phyloP scores from a whole-genome alignment of 2,113 vertebrate genomes.

The Bostrychus sinensis region DNA sequence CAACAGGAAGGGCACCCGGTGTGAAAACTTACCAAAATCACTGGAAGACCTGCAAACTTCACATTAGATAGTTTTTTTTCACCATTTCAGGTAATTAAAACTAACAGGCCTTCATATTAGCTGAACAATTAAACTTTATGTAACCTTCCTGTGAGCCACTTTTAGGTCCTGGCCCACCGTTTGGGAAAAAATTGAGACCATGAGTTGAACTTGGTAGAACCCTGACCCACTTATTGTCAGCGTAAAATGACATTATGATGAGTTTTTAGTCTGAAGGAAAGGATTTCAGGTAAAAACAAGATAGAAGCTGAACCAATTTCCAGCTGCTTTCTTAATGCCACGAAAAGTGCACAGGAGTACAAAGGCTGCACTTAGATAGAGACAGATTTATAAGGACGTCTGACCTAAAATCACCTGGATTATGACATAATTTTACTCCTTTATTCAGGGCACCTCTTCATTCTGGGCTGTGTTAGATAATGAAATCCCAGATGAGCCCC shows the following conservation, averaged over 20 bases:
- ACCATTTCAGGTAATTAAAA: no score
- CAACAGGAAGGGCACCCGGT: no score
- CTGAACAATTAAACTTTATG: background rate
- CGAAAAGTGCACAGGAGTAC: constrained; percentile 24
- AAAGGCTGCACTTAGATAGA: constrained; percentile 35
- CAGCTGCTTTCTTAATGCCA: constrained; percentile 30
- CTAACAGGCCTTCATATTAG: no score
- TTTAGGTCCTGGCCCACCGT: background rate
- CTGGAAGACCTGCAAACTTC: no score
- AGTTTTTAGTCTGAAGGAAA: constrained; percentile 48
- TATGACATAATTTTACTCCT: constrained; percentile 3
- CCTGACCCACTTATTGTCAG: constrained; percentile 22
- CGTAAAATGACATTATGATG: constrained; percentile 52
- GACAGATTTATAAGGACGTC: constrained; percentile 35
- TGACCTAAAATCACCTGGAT: constrained; percentile 27
- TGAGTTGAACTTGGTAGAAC: constrained; percentile 23
- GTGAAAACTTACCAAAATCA: no score
- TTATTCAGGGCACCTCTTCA: background rate
- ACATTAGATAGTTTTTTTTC: no score
- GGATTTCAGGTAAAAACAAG: constrained; percentile 25
- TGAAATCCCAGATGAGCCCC: background rate
- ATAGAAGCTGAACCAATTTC: constrained; percentile 50
- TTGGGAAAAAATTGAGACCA: background rate
- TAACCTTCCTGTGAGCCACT: background rate
- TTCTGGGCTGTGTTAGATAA: constrained; percentile 21